Percentiles rank a stretch among this genome's conserved stretches.
Conservation (phyloP, 1,140 invertebrate genomes). For the Trachymyrmex cornetzi region DNA sequence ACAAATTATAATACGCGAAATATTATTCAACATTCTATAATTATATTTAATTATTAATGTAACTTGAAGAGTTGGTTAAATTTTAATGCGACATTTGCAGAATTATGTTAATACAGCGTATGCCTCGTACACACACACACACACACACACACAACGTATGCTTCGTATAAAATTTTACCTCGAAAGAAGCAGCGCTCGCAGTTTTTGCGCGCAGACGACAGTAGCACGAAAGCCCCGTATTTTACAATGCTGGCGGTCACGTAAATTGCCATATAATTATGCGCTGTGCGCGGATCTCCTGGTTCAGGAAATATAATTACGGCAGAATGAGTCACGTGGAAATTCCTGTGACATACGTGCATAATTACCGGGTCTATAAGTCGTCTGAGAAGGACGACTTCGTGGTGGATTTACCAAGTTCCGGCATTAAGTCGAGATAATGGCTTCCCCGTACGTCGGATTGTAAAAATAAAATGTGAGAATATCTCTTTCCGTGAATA, state of each 20-base stretch:
- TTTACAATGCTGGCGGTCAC: constrained; percentile 28
- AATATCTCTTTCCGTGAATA: constrained; percentile 41
- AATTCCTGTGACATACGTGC: constrained; percentile 41
- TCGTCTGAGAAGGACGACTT: not conserved
- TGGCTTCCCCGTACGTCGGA: not conserved
- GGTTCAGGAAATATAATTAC: constrained; percentile 31
- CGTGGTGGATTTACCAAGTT: constrained; percentile 20
- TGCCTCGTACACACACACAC: too few species aligned
- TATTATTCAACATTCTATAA: too few species aligned
- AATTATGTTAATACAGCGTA: not conserved
- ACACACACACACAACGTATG: too few species aligned
- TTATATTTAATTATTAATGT: not conserved
- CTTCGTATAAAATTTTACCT: constrained; percentile 35
- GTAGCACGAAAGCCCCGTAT: not conserved
- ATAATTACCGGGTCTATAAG: constrained; percentile 50
- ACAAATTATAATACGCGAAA: not conserved
- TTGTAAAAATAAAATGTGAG: constrained; percentile 22
- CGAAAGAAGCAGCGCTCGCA: constrained; percentile 28
- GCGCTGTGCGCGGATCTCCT: not conserved
- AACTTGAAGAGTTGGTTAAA: not conserved
- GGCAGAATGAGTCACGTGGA: constrained; percentile 33
- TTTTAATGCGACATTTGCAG: not conserved
- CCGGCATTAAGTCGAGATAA: constrained; percentile 25
- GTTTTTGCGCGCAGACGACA: constrained; percentile 9
- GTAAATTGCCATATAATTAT: constrained; percentile 39